A percentile compares a stretch with the other conserved stretches of the same genome.
Evolutionary conservation across 2,888 invertebrate species (phyloP).

Genomic region (Carpatolechia fugitivella): DNA sequence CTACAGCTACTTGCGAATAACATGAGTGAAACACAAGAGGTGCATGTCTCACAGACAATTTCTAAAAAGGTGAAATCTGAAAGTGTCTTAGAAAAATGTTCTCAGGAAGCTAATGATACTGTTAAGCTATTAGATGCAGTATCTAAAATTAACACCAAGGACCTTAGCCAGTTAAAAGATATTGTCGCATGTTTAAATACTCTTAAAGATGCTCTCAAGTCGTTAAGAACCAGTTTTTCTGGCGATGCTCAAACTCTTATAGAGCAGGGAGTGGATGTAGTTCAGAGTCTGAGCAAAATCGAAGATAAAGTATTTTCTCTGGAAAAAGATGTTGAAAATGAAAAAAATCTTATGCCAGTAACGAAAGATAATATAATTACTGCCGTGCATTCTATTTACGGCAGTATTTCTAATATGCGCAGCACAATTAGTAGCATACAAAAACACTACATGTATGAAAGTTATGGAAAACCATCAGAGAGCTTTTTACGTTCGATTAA

Average conservation of each 20-base stretch:
- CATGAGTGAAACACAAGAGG: conserved; percentile 48
- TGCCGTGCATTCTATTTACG: conserved; percentile 72
- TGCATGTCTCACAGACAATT: conserved; percentile 29
- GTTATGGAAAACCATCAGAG: conserved; percentile 66
- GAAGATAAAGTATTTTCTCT: conserved; percentile 65
- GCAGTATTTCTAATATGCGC: conserved; percentile 75
- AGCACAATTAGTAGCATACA: conserved; percentile 69
- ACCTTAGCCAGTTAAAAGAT: conserved; percentile 32
- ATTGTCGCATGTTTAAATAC: conserved; percentile 40
- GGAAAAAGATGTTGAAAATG: conserved; percentile 52
- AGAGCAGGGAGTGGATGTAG: conserved; percentile 61
- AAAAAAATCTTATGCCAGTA: conserved; percentile 35
- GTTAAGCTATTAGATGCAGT: conserved; percentile 66
- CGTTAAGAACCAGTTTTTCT: conserved; percentile 45
- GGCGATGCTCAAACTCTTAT: conserved; percentile 53
- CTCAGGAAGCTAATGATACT: conserved; percentile 45
- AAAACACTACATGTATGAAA: conserved; percentile 65
- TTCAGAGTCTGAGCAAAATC: conserved; percentile 58
- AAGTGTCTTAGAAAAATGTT: conserved; percentile 45
- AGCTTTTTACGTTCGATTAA: conserved; percentile 53
- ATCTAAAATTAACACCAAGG: conserved; percentile 48
- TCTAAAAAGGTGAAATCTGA: conserved; percentile 29
- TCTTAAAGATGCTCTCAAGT: conserved; percentile 50
- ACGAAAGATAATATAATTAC: conserved; percentile 59
- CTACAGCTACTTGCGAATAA: conserved; percentile 56